Conservation (phyloP, 35 echinoderm and acorn worm species). For the Nesometra sesokonis region DNA sequence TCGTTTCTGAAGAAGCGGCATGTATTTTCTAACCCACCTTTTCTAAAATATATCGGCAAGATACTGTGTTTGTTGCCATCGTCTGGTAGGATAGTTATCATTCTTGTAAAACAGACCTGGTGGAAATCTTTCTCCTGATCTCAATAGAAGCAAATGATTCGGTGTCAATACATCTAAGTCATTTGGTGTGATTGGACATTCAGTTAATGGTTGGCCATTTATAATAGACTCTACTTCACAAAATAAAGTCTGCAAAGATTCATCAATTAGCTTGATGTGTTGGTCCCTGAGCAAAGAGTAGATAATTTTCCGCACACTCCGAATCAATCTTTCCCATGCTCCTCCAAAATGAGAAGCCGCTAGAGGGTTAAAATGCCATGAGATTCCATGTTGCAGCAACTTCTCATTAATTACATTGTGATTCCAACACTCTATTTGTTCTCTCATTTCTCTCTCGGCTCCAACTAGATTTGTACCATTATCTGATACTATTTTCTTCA, state of each 20-base stretch:
- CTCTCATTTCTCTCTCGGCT: neutral
- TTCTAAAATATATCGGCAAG: neutral
- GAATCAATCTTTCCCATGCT: neutral
- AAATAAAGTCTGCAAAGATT: conserved; percentile 33
- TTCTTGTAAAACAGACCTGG: no score
- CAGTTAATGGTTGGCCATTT: no score
- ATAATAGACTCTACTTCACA: conserved; percentile 41
- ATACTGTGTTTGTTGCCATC: conserved; percentile 35
- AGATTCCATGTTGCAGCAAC: neutral
- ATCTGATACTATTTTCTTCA: neutral
- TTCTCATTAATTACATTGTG: neutral
- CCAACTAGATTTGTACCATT: neutral
- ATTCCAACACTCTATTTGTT: neutral
- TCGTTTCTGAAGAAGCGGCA: neutral
- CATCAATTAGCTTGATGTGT: conserved; percentile 9
- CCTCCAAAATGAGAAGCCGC: neutral
- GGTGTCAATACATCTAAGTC: no score
- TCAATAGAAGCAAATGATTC: no score
- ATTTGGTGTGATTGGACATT: no score
- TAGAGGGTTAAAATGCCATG: neutral
- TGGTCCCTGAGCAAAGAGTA: no score
- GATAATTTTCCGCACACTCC: no score
- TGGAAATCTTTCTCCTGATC: no score
- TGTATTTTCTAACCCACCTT: neutral
- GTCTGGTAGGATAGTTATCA: no score